These are phyloP conservation scores for Python bivittatus DNA, from an alignment of 2,113 vertebrate species.

Conservation along the genomic window DNA sequence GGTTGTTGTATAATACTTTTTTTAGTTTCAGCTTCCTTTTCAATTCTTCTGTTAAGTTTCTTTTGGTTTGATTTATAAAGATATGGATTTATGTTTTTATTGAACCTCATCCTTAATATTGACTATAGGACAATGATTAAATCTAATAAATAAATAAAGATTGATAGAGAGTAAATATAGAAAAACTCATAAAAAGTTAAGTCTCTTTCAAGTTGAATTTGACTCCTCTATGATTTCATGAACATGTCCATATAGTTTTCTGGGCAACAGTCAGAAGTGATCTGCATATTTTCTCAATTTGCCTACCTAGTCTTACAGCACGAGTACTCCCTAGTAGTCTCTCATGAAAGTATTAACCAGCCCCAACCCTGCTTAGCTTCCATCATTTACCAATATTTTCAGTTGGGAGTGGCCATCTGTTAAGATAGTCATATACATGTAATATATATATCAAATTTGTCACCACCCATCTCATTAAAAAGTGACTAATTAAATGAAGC, in stretches of 20 bases:
- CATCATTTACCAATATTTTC: neutral
- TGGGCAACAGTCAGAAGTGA: neutral
- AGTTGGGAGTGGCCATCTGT: neutral
- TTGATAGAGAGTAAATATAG: neutral
- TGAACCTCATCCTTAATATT: neutral
- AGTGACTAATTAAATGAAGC: neutral
- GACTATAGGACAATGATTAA: neutral
- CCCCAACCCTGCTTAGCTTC: neutral
- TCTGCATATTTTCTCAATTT: neutral
- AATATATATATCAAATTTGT: too few species aligned
- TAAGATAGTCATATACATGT: neutral
- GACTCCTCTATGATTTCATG: neutral
- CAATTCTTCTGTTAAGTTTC: neutral
- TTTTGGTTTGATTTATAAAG: neutral
- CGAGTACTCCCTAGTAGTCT: neutral
- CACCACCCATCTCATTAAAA: too few species aligned
- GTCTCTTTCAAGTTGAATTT: neutral
- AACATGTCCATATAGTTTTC: neutral
- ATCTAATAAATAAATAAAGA: neutral
- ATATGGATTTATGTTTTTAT: neutral
- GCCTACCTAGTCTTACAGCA: neutral
- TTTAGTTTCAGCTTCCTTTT: neutral
- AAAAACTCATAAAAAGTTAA: neutral
- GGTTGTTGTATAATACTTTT: neutral
- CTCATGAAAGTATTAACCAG: neutral